Conservation (phyloP, 2,888 invertebrate species). For the Cheiracanthium punctorium region DNA sequence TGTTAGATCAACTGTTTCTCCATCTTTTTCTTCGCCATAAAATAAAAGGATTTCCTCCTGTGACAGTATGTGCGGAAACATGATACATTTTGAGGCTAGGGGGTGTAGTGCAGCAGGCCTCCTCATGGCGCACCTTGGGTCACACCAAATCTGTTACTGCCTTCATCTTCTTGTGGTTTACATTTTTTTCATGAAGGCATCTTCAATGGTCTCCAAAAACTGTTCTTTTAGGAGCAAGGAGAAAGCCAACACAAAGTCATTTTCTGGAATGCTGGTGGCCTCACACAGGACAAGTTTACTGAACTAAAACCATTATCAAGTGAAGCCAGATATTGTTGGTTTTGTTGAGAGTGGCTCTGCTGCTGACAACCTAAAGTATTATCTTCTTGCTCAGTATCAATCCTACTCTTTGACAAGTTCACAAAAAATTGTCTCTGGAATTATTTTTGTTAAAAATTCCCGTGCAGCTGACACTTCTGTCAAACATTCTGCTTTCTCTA, state of each 20-base stretch:
- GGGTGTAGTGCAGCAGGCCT: too few species aligned
- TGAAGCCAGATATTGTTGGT: slow-evolving; percentile 12
- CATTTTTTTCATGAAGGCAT: neutral
- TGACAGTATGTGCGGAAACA: too few species aligned
- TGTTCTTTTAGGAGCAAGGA: slow-evolving; percentile 24
- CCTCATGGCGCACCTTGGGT: neutral
- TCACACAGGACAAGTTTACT: slow-evolving; percentile 7
- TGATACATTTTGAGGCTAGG: too few species aligned
- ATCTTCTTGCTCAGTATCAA: neutral
- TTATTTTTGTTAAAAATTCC: slow-evolving; percentile 8
- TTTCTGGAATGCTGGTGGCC: slow-evolving; percentile 24
- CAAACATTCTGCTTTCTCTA: neutral
- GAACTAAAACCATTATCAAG: slow-evolving; percentile 18
- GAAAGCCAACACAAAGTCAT: neutral
- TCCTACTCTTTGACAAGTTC: slow-evolving; percentile 1
- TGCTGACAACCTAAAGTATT: neutral
- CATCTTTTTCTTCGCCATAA: too few species aligned
- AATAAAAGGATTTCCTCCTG: too few species aligned
- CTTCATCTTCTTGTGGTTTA: neutral
- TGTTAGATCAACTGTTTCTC: too few species aligned
- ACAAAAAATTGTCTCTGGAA: slow-evolving; percentile 7
- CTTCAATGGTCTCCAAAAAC: neutral
- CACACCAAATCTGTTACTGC: neutral
- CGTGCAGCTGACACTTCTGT: neutral
- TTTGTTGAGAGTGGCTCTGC: slow-evolving; percentile 4